Base-by-base conservation (phyloP, 92 coral and sea anemone species). In the Zoanthus sociatus region DNA sequence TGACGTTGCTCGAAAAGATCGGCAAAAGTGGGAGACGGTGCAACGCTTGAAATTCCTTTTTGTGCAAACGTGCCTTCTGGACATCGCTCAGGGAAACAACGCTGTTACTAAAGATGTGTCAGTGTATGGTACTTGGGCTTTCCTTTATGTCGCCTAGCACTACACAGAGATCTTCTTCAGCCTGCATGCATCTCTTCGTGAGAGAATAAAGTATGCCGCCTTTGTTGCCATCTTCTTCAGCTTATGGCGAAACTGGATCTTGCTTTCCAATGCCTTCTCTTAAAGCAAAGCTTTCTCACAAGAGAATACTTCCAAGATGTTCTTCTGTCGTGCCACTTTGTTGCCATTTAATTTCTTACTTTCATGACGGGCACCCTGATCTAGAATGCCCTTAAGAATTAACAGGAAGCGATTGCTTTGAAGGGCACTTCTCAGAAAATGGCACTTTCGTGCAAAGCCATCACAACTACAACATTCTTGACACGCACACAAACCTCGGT, bases 301-400 rank as follows among this genome's bases (percentile, higher is more conserved):
- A 89, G 92, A 71, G 90, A 92, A 69, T 92, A 92, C 73, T 92
- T 89, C 47, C 91, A 87, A 70, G 92, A 89, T 63, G 92, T 87
- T 17, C 88, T 91, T 72, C 92, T 91, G 77, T 91, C 92, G 13
- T 91, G 89, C 75, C 89, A 87, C 56, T 91, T 88, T 73, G 89
- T 76, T 14, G 84, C 79, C 54, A 88, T 91, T 72, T 84, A 7
- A 88, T 91, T 48, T 91, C 91, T 0, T 88, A 84, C 89, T 91
- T 83, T 63, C 86, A 92, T n/a, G 92, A 92, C 70, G 90, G 89
- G 46, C 86, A 88, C 30, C 92, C 92, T 4, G 75, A 85, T 44
- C 84, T 92, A 14, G 92, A 92, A 55, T 86, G 92, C 63, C 90
- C 90, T 10, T 68, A 79, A 30, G 90, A 92, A 14, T 26, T 92